Evolutionary conservation across 2,797 vertebrate genomes (phyloP).

Genomic region (Amniataba percoides): DNA sequence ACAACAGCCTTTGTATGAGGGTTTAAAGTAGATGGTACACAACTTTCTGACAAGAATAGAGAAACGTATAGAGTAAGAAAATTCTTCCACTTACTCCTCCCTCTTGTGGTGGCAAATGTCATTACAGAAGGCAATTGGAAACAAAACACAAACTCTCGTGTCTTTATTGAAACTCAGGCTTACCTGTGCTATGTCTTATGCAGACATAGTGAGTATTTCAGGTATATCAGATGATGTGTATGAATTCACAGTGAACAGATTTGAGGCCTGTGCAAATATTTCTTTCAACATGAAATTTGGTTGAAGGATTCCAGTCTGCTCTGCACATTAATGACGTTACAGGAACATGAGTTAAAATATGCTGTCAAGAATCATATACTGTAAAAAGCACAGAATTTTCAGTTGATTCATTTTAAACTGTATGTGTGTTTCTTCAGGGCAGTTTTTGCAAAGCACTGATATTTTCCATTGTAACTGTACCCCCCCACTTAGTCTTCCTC

Average conservation of each 20-base stretch:
- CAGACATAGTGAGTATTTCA: not conserved
- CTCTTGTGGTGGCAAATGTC: slow-evolving; percentile 71
- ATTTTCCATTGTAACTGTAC: slow-evolving; percentile 26
- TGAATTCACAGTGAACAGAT: not conserved
- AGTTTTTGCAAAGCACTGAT: slow-evolving; percentile 4
- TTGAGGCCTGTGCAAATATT: not conserved
- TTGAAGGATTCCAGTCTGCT: not conserved
- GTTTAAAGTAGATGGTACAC: slow-evolving; percentile 12
- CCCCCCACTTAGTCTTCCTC: slow-evolving; percentile 15
- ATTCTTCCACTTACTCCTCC: slow-evolving; percentile 47
- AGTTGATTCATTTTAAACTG: not conserved
- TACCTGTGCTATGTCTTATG: not conserved
- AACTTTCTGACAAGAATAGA: slow-evolving; percentile 14
- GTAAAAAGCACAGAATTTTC: not conserved
- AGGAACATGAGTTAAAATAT: not conserved
- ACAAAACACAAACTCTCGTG: slow-evolving; percentile 3
- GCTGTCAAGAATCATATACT: not conserved
- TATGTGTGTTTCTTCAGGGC: not conserved
- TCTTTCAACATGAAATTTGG: not conserved
- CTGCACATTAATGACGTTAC: not conserved
- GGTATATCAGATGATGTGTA: not conserved
- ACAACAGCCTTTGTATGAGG: not conserved
- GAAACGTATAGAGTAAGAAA: slow-evolving; percentile 2
- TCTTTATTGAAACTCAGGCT: slow-evolving; percentile 5
- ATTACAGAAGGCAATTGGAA: slow-evolving; percentile 40